phyloP scores from a whole-genome alignment of 1,140 invertebrate genomes.

The Colletes latitarsis region DNA sequence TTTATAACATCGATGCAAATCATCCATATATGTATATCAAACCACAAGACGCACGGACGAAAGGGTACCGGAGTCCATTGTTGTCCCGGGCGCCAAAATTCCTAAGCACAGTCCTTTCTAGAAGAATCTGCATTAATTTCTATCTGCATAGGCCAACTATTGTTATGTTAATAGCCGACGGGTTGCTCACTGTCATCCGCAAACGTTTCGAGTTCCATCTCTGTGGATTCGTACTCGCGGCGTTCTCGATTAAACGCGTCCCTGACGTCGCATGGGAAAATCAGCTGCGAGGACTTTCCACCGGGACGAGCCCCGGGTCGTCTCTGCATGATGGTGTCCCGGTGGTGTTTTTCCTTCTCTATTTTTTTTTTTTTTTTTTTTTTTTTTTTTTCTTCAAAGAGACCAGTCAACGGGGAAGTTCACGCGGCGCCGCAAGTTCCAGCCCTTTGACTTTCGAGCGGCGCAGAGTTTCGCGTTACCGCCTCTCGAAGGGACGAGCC shows the following conservation, averaged over 20 bases:
- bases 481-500: not conserved
- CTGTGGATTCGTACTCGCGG: slow-evolving; percentile 3
- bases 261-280: slow-evolving; percentile 75
- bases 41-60: no score
- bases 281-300: slow-evolving; percentile 60
- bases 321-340: not conserved
- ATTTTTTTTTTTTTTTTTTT: no score
- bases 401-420: not conserved
- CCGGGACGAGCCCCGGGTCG: not conserved
- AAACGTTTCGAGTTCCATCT: slow-evolving; percentile 40
- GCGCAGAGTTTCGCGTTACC: not conserved
- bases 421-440: not conserved
- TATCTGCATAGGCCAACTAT: slow-evolving; percentile 77
- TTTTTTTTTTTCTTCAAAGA: not conserved
- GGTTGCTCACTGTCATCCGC: slow-evolving; percentile 58
- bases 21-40: no score
- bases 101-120: slow-evolving; percentile 60
- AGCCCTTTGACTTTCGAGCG: slow-evolving; percentile 15
- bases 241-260: slow-evolving; percentile 30
- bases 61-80: no score
- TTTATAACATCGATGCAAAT: no score
- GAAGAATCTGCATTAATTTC: slow-evolving; percentile 81
- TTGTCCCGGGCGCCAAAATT: no score
- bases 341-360: not conserved
- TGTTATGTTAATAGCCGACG: slow-evolving; percentile 77